Conservation (phyloP, 2,113 vertebrate species). For the Cryptomyrus ogoouensis region DNA sequence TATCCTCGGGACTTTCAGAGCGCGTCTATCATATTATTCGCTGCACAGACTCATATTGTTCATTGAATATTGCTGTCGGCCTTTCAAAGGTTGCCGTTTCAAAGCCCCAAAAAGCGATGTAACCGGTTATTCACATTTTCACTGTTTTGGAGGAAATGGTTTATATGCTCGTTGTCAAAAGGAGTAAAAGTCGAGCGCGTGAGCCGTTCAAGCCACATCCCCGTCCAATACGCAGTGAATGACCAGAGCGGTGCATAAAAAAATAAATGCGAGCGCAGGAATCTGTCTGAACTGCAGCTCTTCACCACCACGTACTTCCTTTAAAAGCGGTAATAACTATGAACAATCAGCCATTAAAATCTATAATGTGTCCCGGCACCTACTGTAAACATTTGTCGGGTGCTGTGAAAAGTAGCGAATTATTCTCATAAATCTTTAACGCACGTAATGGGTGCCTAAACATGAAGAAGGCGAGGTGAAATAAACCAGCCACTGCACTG, state of each 20-base stretch:
- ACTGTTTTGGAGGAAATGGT: not conserved
- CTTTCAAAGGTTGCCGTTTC: conserved; percentile 9
- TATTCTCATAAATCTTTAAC: conserved; percentile 56
- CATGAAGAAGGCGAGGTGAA: not conserved
- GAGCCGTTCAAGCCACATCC: not conserved
- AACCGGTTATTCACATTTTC: conserved; percentile 2
- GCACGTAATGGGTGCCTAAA: not conserved
- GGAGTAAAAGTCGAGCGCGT: conserved; percentile 10
- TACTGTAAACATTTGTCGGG: conserved; percentile 30
- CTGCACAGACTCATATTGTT: not conserved
- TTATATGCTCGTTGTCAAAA: not conserved
- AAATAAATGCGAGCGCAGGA: not conserved
- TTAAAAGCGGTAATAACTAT: conserved; percentile 46
- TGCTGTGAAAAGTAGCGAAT: conserved; percentile 45
- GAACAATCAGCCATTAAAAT: conserved; percentile 41
- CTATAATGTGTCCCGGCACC: not conserved
- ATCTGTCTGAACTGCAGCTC: conserved; percentile 24
- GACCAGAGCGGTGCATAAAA: conserved; percentile 11
- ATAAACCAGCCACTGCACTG: not conserved
- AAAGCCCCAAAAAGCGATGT: not conserved
- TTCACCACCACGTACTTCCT: conserved; percentile 37
- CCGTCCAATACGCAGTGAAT: not conserved
- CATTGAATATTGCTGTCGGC: conserved; percentile 1
- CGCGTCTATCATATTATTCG: not conserved
- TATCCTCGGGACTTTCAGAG: not conserved